A percentile compares a stretch with the other conserved stretches of the same genome.
These are phyloP conservation scores for Anorthoa munda DNA, from an alignment of 2,888 invertebrate species.

Conservation along the genomic window DNA sequence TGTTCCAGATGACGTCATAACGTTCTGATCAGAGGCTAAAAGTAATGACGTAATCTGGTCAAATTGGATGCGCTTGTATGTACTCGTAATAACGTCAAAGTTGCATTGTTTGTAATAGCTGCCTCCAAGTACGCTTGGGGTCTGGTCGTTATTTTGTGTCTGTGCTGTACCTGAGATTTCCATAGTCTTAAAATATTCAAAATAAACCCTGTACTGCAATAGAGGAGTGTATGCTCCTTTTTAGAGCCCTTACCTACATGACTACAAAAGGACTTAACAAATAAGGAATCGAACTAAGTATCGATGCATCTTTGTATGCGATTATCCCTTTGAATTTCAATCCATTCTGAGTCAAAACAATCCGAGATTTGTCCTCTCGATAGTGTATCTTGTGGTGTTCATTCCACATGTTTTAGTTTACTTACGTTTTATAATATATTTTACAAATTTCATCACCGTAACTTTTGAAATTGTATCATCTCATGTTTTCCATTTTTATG, in stretches of 20 bases:
- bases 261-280: background rate
- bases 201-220: too few species aligned
- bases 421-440: too few species aligned
- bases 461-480: too few species aligned
- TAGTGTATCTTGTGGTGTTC: too few species aligned
- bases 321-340: slow-evolving; percentile 14
- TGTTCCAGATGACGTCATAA: too few species aligned
- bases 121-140: background rate
- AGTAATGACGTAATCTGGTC: too few species aligned
- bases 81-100: slow-evolving; percentile 13
- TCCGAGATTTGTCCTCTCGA: background rate
- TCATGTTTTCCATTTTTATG: too few species aligned
- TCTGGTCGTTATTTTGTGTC: slow-evolving; percentile 6
- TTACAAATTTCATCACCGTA: too few species aligned
- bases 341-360: slow-evolving; percentile 3
- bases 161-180: background rate
- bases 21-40: too few species aligned
- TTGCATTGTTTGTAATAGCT: slow-evolving; percentile 28
- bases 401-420: too few species aligned
- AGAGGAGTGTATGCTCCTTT: background rate
- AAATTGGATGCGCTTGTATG: slow-evolving; percentile 24
- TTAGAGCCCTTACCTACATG: background rate
- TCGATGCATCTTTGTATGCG: background rate
- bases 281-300: background rate
- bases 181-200: too few species aligned